Evolutionary conservation across 2,113 vertebrate genomes (phyloP), one percentile per base, ranked within the genome.

Genomic region (Bettongia penicillata): DNA sequence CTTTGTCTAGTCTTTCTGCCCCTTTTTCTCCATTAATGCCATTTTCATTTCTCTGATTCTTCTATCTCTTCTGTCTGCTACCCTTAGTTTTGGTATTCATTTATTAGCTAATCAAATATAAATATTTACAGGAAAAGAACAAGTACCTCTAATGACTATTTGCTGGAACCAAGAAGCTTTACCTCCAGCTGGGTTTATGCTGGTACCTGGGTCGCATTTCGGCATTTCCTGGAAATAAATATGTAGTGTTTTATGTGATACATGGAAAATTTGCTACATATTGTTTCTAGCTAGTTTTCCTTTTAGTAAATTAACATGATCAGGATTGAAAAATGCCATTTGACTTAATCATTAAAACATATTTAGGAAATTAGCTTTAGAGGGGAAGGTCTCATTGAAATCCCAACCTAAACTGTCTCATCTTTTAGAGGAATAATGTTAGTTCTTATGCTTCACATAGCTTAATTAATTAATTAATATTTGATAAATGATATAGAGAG

Each of bases 231-330:
- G 5, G 16, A 52, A 26, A 22, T 10, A 11, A 25, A 31, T 31
- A 19, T 0, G 25, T 52, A 8, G 6, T 0, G 37, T 94, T 77
- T 96, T 51, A 61, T 95, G 47, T 93, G 57, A 23, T 55, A 84
- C 93, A 43, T 6, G 37, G 95, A 84, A 77, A 89, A 90, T 48
- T 93, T 68, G 61, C 31, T 68, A 23, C 3, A 68, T 52, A 77
- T 49, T 55, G 43, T 93, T 92, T 89, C 57, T 55, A 94, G 50
- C 92, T 91, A 19, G 28, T 53, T 57, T 96, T 96, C n/a, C 68
- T 97, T 96, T 97, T 84, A 94, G 95, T 95, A 96, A 47, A 57
- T 92, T 90, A 89, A 90, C 96, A 93, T 96, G 94, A 90, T 95
- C 47, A 91, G 25, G 48, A 90, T 91, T 57, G 92, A 95, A 91